Percentiles rank a stretch among this genome's conserved stretches.
Evolutionary conservation across 2,113 vertebrate genomes (phyloP).

Genomic region (Bubo bubo): DNA sequence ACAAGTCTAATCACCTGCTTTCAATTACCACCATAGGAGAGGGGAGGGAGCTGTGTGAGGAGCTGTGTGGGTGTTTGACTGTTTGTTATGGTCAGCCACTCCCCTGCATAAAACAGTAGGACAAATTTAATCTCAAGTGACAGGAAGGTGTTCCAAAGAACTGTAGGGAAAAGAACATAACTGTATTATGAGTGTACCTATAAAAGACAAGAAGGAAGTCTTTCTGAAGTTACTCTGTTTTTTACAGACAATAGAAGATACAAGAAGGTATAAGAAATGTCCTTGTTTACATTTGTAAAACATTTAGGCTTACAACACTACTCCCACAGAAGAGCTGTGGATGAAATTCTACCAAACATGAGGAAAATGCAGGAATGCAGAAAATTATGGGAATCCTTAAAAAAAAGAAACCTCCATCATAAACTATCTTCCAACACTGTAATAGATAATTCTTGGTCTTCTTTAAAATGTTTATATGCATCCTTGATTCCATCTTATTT

Average conservation of each 20-base stretch:
- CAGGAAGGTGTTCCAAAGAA: background rate
- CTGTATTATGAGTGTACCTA: background rate
- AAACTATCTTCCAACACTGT: background rate
- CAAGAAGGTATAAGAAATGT: background rate
- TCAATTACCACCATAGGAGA: background rate
- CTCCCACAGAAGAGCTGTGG: background rate
- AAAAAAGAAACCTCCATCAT: background rate
- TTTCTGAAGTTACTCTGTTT: background rate
- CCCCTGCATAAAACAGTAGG: background rate
- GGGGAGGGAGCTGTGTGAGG: background rate
- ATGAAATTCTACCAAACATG: background rate
- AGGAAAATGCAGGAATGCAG: background rate
- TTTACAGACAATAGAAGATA: background rate
- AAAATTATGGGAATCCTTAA: background rate
- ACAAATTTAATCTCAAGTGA: background rate
- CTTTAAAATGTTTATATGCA: background rate
- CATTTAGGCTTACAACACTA: background rate
- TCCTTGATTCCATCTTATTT: background rate
- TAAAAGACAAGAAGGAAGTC: background rate
- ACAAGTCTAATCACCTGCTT: background rate
- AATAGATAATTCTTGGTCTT: background rate
- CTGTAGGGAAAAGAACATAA: background rate
- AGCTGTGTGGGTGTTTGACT: background rate
- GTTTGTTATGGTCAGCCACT: background rate
- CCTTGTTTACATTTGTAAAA: background rate